These are phyloP conservation scores for Bathynomus jamesi DNA, from an alignment of 1,140 invertebrate species.

Conservation along the genomic window DNA sequence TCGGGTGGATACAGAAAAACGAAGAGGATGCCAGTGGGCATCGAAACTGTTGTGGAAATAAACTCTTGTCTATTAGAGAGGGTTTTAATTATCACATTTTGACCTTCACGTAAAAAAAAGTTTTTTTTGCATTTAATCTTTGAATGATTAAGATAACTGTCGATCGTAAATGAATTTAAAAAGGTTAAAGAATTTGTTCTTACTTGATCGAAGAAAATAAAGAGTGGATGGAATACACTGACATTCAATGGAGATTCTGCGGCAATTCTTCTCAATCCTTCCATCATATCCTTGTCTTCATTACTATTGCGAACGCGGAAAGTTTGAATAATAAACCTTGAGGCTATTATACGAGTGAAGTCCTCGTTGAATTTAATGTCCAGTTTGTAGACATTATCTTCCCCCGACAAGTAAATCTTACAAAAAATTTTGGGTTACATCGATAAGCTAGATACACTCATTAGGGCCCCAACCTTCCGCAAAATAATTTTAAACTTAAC, in stretches of 20 bases:
- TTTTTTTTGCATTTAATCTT: neutral
- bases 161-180: neutral
- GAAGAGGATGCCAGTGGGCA: too few relatives aligned
- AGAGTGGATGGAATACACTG: constrained; percentile 88
- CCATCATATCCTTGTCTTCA: constrained; percentile 84
- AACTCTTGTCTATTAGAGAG: neutral
- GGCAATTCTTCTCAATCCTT: constrained; percentile 67
- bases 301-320: constrained; percentile 82
- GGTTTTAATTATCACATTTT: neutral
- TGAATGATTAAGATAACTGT: neutral
- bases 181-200: neutral
- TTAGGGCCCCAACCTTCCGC: too few relatives aligned
- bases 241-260: constrained; percentile 68
- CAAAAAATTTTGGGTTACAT: neutral
- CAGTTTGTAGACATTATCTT: constrained; percentile 5
- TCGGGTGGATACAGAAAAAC: too few relatives aligned
- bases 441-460: too few relatives aligned
- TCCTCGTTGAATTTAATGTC: constrained; percentile 77
- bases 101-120: neutral
- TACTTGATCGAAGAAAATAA: constrained; percentile 88
- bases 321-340: constrained; percentile 81
- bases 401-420: constrained; percentile 10
- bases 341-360: constrained; percentile 65
- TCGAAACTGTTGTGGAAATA: neutral
- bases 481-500: too few relatives aligned